These are phyloP conservation scores for Falco peregrinus DNA, from an alignment of 2,797 vertebrate species.

Conservation along the genomic window DNA sequence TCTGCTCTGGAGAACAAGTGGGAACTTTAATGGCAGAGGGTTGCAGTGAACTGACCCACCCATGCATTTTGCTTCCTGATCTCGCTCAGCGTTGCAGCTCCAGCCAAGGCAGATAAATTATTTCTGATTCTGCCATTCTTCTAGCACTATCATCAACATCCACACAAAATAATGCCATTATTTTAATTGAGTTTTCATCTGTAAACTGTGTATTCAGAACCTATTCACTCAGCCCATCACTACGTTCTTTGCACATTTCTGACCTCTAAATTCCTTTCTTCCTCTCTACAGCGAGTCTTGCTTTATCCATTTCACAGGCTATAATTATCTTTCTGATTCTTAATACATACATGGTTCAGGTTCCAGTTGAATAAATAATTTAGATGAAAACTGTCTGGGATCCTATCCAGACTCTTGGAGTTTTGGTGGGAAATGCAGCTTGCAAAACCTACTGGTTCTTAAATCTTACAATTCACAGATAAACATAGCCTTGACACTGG, in stretches of 20 bases:
- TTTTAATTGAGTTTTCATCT: neutral
- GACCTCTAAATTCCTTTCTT: neutral
- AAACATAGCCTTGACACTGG: neutral
- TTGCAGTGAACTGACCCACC: neutral
- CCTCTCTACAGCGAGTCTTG: neutral
- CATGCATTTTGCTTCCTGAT: neutral
- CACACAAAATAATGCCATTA: neutral
- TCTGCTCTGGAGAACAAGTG: neutral
- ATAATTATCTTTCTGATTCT: slow-evolving; percentile 13
- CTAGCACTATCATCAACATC: neutral
- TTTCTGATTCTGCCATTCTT: neutral
- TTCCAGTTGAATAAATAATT: slow-evolving; percentile 42
- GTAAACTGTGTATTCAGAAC: neutral
- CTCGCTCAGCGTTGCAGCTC: neutral
- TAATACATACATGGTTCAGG: neutral
- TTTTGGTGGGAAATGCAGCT: slow-evolving; percentile 31
- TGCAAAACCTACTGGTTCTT: slow-evolving; percentile 15
- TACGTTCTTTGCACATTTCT: neutral
- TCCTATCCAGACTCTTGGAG: slow-evolving; percentile 14
- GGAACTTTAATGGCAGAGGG: neutral
- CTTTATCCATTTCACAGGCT: neutral
- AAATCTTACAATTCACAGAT: neutral
- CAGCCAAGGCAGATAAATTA: neutral
- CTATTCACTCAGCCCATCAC: neutral
- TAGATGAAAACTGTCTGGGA: slow-evolving; percentile 9